Base-by-base conservation (phyloP, 2,113 vertebrate species). In the Acrocephalus kingi region DNA sequence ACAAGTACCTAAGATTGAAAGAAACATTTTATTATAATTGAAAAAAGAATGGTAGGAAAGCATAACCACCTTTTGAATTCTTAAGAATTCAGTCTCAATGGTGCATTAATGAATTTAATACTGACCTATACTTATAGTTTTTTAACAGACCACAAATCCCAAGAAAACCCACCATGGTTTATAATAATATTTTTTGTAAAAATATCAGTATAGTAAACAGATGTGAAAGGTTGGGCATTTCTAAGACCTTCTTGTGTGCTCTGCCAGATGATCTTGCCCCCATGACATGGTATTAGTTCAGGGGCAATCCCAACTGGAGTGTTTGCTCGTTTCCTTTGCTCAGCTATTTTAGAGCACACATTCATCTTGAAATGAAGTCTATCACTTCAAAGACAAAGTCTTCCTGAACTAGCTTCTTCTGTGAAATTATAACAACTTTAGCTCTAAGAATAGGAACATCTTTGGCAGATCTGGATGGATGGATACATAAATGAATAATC, bases 11-110 rank as follows among this genome's bases (percentile, higher is more conserved):
- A 59, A 83, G 37, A 87, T 8, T 69, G 81, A 96, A 96, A 94
- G 91, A 91, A 95, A 85, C 46, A 39, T 76, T 95, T 88, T 61
- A 93, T 83, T 96, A 73, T 25, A 61, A 84, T n/a, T 92, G 33
- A 66, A 77, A 77, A 88, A 93, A 78, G 25, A 74, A 30, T 7
- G 3, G 75, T 49, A 58, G 75, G 79, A 84, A 85, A 84, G 56
- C 15, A 69, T 66, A 90, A 91, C 24, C 13, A 14, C 22, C 22
- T 91, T 93, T 21, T 71, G 64, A 96, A 33, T 72, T 74, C 79
- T 45, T 64, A 90, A 77, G 48, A 20, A 37, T 80, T 62, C 74
- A 33, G 30, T 54, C 51, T 90, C 79, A 84, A 79, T 12, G 15
- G 35, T 67, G 46, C 33, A 48, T 31, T 88, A 77, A 77, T 41